Conservation (phyloP, 2,113 vertebrate species). For the Aptenodytes patagonicus region DNA sequence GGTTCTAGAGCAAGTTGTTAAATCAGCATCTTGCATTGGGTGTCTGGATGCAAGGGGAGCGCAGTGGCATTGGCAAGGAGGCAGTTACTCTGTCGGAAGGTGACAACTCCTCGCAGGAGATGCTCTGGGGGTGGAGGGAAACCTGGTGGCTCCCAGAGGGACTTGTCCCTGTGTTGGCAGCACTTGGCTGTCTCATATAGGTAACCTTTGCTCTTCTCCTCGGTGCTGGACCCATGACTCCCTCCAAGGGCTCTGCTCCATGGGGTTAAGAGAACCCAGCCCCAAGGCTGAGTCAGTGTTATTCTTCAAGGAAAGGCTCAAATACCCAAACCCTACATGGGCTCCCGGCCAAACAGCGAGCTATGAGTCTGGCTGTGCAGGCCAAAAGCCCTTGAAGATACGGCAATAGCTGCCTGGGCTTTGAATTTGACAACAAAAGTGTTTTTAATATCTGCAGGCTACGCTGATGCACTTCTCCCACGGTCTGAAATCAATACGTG, state of each 20-base stretch:
- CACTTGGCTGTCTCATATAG: too few species aligned
- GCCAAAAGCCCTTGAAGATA: not conserved
- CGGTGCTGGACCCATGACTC: not conserved
- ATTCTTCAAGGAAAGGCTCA: not conserved
- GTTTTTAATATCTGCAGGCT: not conserved
- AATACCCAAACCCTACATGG: not conserved
- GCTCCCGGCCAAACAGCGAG: not conserved
- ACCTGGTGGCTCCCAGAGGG: not conserved
- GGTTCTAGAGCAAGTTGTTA: not conserved
- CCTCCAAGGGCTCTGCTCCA: too few species aligned
- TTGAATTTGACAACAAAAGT: not conserved
- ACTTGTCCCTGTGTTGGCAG: not conserved
- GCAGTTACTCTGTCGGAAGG: not conserved
- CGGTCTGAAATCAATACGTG: not conserved
- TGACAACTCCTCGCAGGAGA: not conserved
- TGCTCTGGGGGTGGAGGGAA: not conserved
- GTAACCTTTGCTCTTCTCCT: not conserved
- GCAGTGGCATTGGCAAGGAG: rapidly evolving
- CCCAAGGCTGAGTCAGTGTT: not conserved
- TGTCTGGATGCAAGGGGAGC: not conserved
- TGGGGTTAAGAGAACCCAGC: not conserved
- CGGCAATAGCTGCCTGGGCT: not conserved
- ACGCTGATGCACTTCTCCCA: not conserved
- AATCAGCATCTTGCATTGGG: too few species aligned
- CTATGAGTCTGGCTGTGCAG: not conserved